Conservation (phyloP, 2,797 vertebrate genomes). For the Eulemur mongoz region DNA sequence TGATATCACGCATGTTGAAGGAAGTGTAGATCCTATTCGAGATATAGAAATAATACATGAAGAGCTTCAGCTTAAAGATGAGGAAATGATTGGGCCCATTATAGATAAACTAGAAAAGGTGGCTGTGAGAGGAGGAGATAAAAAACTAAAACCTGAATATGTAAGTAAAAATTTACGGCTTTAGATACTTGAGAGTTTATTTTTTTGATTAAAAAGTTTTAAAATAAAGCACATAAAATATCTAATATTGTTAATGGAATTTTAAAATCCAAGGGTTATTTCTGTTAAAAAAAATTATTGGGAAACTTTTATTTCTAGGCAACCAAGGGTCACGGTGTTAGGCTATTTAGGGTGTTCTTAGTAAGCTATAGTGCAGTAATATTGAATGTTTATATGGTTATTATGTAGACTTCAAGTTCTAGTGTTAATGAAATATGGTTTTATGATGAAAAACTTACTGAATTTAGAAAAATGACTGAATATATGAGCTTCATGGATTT, state of each 20-base stretch:
- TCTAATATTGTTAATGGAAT: constrained; percentile 85
- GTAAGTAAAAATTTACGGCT: constrained; percentile 89
- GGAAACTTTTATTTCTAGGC: constrained; percentile 81
- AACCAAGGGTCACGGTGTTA: constrained; percentile 84
- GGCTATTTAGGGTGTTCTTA: constrained; percentile 89
- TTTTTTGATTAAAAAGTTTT: constrained; percentile 24
- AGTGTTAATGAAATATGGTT: constrained; percentile 77
- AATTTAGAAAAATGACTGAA: constrained; percentile 37
- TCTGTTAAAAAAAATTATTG: constrained; percentile 91
- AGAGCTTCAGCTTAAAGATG: constrained; percentile 97
- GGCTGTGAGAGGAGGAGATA: constrained; percentile 94
- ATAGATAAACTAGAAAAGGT: constrained; percentile 98
- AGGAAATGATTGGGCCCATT: constrained; percentile 92
- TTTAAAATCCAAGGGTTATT: constrained; percentile 89
- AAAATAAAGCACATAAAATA: constrained; percentile 74
- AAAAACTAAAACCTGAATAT: constrained; percentile 97
- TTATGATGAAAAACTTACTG: constrained; percentile 41
- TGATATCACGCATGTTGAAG: constrained; percentile 98
- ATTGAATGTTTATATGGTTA: constrained; percentile 84
- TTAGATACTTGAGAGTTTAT: constrained; percentile 58
- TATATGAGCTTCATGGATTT: constrained; percentile 36
- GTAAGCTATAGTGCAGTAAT: constrained; percentile 84
- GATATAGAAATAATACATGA: constrained; percentile 92
- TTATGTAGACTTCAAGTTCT: constrained; percentile 80
- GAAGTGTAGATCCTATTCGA: constrained; percentile 95